Evolutionary conservation across 2,797 vertebrate genomes (phyloP).

Genomic region (Scyliorhinus canicula): DNA sequence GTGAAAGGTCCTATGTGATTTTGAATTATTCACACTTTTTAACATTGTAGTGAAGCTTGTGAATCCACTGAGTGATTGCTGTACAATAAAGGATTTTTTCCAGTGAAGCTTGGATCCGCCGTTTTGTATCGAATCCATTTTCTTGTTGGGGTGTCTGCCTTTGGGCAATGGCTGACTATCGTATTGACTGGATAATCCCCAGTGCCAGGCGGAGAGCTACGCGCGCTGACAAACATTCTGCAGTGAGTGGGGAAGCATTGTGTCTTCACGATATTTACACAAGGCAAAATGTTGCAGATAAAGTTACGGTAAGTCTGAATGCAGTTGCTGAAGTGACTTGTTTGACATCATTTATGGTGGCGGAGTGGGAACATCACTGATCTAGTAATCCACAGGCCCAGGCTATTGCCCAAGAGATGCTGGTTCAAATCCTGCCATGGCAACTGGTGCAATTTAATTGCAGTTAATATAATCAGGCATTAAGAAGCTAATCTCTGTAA

Average conservation of each 20-base stretch:
- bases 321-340: neutral
- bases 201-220: neutral
- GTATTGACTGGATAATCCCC: neutral
- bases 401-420: too few relatives aligned
- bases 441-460: too few relatives aligned
- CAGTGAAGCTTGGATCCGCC: neutral
- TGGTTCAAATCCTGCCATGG: too few relatives aligned
- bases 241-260: neutral
- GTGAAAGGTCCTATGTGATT: slow-evolving; percentile 2
- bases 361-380: too few relatives aligned
- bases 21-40: slow-evolving; percentile 12
- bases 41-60: neutral
- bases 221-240: too few relatives aligned
- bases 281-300: neutral
- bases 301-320: too few relatives aligned
- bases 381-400: too few relatives aligned
- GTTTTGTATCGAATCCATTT: neutral
- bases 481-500: too few relatives aligned
- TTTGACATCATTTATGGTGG: neutral
- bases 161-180: too few relatives aligned
- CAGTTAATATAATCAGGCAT: too few relatives aligned
- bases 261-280: neutral
- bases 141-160: neutral
- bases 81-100: neutral
- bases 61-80: neutral